These are phyloP conservation scores for Panzeria rudis DNA, from an alignment of 2,888 invertebrate genomes.

Conservation along the genomic window DNA sequence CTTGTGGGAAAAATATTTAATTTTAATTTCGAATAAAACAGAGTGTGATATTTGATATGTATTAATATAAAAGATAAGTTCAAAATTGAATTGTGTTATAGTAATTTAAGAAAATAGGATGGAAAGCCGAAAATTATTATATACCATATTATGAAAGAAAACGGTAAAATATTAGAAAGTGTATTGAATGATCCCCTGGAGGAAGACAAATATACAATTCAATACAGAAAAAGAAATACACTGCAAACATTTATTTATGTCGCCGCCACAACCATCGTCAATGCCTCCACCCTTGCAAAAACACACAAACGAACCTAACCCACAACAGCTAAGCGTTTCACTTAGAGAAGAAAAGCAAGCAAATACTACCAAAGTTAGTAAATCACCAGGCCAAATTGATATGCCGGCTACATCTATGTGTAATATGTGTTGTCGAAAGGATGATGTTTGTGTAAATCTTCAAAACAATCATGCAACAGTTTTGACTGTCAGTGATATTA, in stretches of 20 bases:
- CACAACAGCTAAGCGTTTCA: conserved; percentile 2
- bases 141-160: conserved; percentile 32
- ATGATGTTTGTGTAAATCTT: conserved; percentile 57
- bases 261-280: neutral
- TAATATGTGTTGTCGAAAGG: conserved; percentile 63
- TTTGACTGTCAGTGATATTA: conserved; percentile 61
- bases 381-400: neutral
- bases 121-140: neutral
- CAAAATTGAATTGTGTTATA: conserved; percentile 17
- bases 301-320: neutral
- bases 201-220: neutral
- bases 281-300: conserved; percentile 17
- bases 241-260: neutral
- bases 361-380: neutral
- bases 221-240: conserved; percentile 4
- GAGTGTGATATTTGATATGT: neutral
- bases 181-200: neutral
- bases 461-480: conserved; percentile 60
- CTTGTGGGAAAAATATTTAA: too few species aligned
- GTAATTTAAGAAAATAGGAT: conserved; percentile 3
- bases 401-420: conserved; percentile 21
- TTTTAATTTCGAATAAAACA: too few species aligned
- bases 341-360: neutral
- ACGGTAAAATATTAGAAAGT: neutral
- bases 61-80: neutral